Base-by-base conservation (phyloP, 2,888 invertebrate genomes). In the Brenthis hecate region DNA sequence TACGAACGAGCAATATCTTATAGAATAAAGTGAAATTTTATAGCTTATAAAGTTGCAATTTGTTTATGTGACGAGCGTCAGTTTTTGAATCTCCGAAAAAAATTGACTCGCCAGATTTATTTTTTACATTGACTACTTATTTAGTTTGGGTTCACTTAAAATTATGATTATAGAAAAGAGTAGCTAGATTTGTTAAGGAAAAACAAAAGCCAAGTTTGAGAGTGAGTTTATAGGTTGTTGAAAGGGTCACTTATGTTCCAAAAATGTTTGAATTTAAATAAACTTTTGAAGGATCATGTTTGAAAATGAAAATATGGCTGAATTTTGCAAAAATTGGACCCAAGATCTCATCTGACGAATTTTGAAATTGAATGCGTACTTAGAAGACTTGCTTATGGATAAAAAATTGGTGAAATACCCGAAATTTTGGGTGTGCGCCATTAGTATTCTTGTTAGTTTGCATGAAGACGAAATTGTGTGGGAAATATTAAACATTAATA, bases 341-440 rank as follows among this genome's bases (percentile, higher is more conserved):
- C 56, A 75, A 80, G 82, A 80, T 81, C 79, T 82, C 78, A 74
- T 71, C 71, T 72, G 75, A 77, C 82, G 81, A 82, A 80, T 82
- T 80, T 77, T 50, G 58, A 66, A 55, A 63, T 63, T 66, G 70
- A 60, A 32, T 51, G 36, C 54, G 81, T 81, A 82, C 79, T 80
- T 80, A 80, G 75, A 71, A 60, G 19, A 50, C 36, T 43, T 56
- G 19, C 14, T 48, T 55, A 56, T 19, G 47, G 4, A 51, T 19
- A 28, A 60, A 16, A 11, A 23, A 36, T 28, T 58, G 13, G 19
- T 36, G 14, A 36, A 14, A 32, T 19, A 62, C 62, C 53, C 36
- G 53, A 16, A 43, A 53, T 14, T 14, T 11, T 13, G 32, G 28
- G 36, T 53, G 53, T 51, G 32, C 28, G 58, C 28, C 23, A 28